phyloP scores from a whole-genome alignment of 2,113 vertebrate genomes.

The Oplegnathus fasciatus region DNA sequence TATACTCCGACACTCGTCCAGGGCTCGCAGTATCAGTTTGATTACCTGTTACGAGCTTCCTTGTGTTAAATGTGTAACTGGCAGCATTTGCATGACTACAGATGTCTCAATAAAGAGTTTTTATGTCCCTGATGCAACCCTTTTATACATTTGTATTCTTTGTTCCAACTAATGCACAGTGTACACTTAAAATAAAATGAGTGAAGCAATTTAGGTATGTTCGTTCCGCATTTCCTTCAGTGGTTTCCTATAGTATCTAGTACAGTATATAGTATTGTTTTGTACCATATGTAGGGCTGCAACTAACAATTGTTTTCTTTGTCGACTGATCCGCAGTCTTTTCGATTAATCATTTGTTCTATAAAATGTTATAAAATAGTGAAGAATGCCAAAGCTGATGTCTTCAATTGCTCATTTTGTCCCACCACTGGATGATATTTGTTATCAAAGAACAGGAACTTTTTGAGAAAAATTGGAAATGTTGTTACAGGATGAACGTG shows the following conservation, averaged over 20 bases:
- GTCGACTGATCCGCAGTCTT: not conserved
- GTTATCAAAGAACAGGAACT: not conserved
- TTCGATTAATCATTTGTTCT: not conserved
- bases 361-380: not conserved
- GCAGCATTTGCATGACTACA: not conserved
- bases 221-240: not conserved
- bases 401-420: not conserved
- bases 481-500: not conserved
- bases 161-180: not conserved
- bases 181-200: not conserved
- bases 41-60: conserved; percentile 13
- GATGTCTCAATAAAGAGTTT: not conserved
- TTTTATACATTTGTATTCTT: not conserved
- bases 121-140: not conserved
- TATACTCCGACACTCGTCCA: not conserved
- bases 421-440: not conserved
- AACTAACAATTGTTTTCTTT: not conserved
- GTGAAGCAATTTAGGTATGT: not conserved
- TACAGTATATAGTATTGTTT: not conserved
- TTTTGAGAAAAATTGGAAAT: not conserved
- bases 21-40: not conserved
- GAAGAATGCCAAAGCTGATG: not conserved
- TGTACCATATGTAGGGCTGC: not conserved
- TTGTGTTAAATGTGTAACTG: conserved; percentile 6
- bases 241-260: not conserved